Evolutionary conservation across 2,797 vertebrate species (phyloP), one percentile per base, ranked within the genome.

Genomic region (Crocidura indochinensis): DNA sequence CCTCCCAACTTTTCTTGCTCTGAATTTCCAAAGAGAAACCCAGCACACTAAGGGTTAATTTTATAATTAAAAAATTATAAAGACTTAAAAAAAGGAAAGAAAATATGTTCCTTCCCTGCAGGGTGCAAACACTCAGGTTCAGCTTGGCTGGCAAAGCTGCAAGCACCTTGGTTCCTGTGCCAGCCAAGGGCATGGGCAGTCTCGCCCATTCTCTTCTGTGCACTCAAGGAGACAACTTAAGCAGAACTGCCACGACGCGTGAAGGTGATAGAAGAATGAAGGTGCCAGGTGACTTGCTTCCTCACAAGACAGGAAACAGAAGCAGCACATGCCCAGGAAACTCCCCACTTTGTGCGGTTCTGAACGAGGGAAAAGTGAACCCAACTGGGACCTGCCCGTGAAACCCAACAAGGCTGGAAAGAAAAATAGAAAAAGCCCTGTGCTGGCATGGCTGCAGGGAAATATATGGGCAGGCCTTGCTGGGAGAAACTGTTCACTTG

Each of bases 251-350:
- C 38, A 38, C 7, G 46, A 53, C 20, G 68, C 82, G 69, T 27
- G 22, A 84, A 91, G 71, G 29, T 74, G 51, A 87, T 87, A 69
- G 75, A 69, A 68, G 29, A 67, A 46, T 27, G 10, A 75, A 51
- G 51, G 86, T 65, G 49, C 62, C 60, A 10, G 85, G 77, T 75
- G 22, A 64, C 73, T 74, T 67, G 27, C 65, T 68, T 85, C 62
- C 46, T 92, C n/a, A 3, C 11, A 27, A 90, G 92, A 72, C 68
- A 94, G 84, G 83, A 95, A 91, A 83, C 0, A 76, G 76, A 95
- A 46, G 12, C 3, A 67, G 46, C 20, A 0, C 17, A n/a, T 9
- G 26, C 6, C 2, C 1, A 74, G 76, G 72, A 71, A 79, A 88
- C 47, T 14, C 60, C 17, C 44, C 14, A 68, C 38, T 68, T 88